phyloP scores from a whole-genome alignment of 2,797 vertebrate species.

The Scolopax rusticola region DNA sequence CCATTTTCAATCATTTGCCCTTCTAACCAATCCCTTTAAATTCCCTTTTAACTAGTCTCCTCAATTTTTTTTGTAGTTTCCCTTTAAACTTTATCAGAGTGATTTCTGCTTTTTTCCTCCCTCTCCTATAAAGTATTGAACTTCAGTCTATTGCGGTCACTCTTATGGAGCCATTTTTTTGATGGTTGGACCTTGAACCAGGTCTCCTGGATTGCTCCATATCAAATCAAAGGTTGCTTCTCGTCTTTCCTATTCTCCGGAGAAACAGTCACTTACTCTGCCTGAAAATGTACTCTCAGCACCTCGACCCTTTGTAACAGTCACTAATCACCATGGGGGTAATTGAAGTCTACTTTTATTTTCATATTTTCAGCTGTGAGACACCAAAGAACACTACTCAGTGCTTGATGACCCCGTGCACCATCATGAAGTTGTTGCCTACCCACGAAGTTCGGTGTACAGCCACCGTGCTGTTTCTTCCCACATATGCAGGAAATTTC shows the following conservation, averaged over 20 bases:
- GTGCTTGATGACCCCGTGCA: not conserved
- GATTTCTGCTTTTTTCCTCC: not conserved
- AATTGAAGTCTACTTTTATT: not conserved
- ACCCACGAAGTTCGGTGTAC: accelerated
- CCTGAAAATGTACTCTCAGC: not conserved
- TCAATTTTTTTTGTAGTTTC: not conserved
- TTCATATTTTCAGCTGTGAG: not conserved
- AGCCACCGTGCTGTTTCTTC: not conserved
- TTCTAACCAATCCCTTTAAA: constrained; percentile 12
- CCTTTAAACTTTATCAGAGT: constrained; percentile 36
- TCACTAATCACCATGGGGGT: not conserved
- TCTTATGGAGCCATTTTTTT: not conserved
- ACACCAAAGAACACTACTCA: not conserved
- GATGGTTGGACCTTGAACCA: not conserved
- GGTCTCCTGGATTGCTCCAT: not conserved
- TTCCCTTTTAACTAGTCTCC: constrained; percentile 10
- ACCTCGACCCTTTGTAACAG: not conserved
- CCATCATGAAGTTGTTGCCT: accelerated
- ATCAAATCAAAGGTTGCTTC: constrained; percentile 2
- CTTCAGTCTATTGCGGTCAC: not conserved
- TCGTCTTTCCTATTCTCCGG: not conserved
- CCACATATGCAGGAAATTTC: accelerated
- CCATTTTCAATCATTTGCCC: constrained; percentile 2
- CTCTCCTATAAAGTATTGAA: not conserved
- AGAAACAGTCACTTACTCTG: not conserved